Conservation (phyloP, 92 coral and sea anemone genomes). For the Porites lobata region DNA sequence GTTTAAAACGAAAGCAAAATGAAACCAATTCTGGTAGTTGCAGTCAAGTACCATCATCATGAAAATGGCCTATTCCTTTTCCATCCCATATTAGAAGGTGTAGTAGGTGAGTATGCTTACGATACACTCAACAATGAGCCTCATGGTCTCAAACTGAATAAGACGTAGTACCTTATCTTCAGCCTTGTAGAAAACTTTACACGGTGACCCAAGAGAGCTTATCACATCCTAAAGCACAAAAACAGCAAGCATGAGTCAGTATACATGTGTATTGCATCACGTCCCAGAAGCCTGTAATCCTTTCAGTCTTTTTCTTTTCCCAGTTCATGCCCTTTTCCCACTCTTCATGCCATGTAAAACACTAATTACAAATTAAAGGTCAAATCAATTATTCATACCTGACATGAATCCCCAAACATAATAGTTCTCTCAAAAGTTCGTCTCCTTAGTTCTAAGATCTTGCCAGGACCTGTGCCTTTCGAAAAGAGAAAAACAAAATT, state of each 20-base stretch:
- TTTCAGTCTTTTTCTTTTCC: no score
- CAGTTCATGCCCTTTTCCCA: no score
- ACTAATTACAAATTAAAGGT: not conserved
- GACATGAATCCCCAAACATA: constrained; percentile 95
- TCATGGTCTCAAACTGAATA: no score
- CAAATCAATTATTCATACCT: constrained; percentile 62
- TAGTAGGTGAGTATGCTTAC: no score
- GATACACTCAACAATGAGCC: no score
- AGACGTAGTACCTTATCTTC: constrained; percentile 89
- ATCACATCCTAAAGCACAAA: constrained; percentile 80
- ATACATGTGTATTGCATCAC: no score
- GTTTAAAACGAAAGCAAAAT: no score
- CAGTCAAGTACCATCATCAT: no score
- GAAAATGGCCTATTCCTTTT: no score
- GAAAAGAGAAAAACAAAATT: not conserved
- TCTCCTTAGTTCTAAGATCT: constrained; percentile 89
- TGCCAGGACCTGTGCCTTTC: constrained; percentile 96
- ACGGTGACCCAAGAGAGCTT: constrained; percentile 95
- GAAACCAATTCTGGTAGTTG: no score
- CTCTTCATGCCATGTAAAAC: not conserved
- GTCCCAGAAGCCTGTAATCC: no score
- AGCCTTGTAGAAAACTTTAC: constrained; percentile 98
- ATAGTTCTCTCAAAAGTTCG: constrained; percentile 91
- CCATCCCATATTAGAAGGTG: no score
- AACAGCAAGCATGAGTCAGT: not conserved